phyloP scores from a whole-genome alignment of 2,113 vertebrate genomes.

The Rhipidura dahli region DNA sequence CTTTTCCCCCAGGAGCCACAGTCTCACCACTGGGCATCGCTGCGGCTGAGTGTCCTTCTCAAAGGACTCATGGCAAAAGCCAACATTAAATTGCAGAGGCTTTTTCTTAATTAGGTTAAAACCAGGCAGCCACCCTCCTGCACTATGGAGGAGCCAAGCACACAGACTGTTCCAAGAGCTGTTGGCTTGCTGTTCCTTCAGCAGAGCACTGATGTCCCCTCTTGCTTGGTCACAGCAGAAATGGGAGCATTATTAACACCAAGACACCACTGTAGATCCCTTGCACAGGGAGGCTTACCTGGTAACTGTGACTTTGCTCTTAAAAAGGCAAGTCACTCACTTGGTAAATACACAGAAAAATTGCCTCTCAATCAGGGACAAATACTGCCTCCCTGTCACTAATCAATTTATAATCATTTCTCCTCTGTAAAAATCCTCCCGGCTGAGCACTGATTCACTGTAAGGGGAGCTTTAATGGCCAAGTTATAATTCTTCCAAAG shows the following conservation, averaged over 20 bases:
- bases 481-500: slow-evolving; percentile 30
- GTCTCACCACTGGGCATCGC: accelerated
- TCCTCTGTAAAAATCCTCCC: not conserved
- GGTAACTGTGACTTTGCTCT: not conserved
- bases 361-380: not conserved
- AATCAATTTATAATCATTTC: not conserved
- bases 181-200: not conserved
- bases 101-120: not conserved
- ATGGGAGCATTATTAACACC: not conserved
- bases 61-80: not conserved
- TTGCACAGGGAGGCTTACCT: not conserved
- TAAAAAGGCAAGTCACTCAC: not conserved
- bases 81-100: not conserved
- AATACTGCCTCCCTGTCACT: not conserved
- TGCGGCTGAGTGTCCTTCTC: not conserved
- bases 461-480: not conserved
- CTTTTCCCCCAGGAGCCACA: not conserved
- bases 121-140: not conserved
- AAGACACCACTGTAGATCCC: not conserved
- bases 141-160: not conserved
- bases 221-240: not conserved
- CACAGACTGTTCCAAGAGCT: not conserved
- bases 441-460: slow-evolving; percentile 6
- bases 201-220: not conserved
- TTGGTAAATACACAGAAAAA: not conserved